Base-by-base conservation (phyloP, 2,797 vertebrate species). In the Danio jaintianensis region DNA sequence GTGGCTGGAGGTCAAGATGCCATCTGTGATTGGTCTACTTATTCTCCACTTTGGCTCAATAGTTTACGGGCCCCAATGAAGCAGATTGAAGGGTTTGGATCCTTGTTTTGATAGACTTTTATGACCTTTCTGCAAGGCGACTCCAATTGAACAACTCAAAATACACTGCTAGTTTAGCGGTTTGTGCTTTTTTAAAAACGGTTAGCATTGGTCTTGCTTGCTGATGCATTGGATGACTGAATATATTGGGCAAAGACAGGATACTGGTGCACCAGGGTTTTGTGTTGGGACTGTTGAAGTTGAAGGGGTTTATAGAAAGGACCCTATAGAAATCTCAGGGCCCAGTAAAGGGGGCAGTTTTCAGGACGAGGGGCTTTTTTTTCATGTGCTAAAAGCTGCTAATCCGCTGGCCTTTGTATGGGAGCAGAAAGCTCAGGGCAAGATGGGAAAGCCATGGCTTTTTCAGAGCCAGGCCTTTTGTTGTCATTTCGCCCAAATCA, bases 381-480 rank as follows among this genome's bases (percentile, higher is more conserved):
- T 86, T 84, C 81, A 80, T 85, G 81, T 83, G 82, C 72, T 88
- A 87, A 89, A 90, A 82, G 87, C 81, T 84, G 86, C 78, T 93
- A 93, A 94, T 93, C 90, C 63, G 18, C 79, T 78, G 82, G 83
- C 82, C 86, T 91, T 90, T 92, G 90, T 92, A 82, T 79, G 12
- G 56, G 58, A 75, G 86, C 82, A 88, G 77, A 87, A 85, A 86
- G 85, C 87, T 81, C 75, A 64, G 75, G 68, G 88, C 73, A 88
- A 89, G 83, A 89, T 87, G 87, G 85, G 87, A 79, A 40, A 82
- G 82, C 82, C 72, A 11, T 10, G 16, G 66, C 38, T 87, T 86
- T 88, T 92, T 90, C 81, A 87, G 69, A 61, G 71, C 38, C 64
- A 15, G 55, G 74, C 12, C 85, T 87, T 87, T 86, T 88, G 85